Percentiles rank a stretch among this genome's conserved stretches.
Conservation (phyloP, 1,140 invertebrate genomes). For the Anthonomus grandis region DNA sequence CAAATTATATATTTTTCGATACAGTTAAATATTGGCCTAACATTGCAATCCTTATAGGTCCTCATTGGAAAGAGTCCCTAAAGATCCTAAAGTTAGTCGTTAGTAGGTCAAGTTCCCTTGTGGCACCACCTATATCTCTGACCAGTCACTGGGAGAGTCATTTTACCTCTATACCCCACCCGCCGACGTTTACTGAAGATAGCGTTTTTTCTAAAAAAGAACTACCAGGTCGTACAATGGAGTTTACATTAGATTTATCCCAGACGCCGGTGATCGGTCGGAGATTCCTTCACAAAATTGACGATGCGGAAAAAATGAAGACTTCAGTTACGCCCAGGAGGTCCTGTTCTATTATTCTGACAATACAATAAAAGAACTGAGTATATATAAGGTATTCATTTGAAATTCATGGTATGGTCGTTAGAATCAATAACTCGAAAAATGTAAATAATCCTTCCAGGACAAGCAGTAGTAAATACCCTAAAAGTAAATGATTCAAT, state of each 20-base stretch:
- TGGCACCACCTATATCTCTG: conserved; percentile 59
- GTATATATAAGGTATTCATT: too few relatives aligned
- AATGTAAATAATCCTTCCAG: too few relatives aligned
- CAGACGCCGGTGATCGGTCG: conserved; percentile 91
- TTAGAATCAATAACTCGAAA: too few relatives aligned
- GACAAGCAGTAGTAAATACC: too few relatives aligned
- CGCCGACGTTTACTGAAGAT: conserved; percentile 71
- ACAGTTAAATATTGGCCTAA: neutral
- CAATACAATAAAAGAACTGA: too few relatives aligned
- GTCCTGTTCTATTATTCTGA: conserved; percentile 75
- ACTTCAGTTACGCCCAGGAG: conserved; percentile 60
- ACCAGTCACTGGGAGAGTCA: conserved; percentile 55
- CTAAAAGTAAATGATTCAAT: too few relatives aligned
- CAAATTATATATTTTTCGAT: too few relatives aligned
- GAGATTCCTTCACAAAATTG: conserved; percentile 60
- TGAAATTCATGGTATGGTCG: too few relatives aligned
- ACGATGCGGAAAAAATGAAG: conserved; percentile 30
- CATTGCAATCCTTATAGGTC: conserved; percentile 24
- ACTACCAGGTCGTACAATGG: conserved; percentile 90
- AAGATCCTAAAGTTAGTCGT: conserved; percentile 97
- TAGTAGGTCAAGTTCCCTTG: conserved; percentile 79
- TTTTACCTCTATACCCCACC: conserved; percentile 58
- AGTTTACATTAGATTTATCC: conserved; percentile 92
- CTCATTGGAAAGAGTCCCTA: conserved; percentile 93
- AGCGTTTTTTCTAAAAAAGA: conserved; percentile 78